Percentiles rank a stretch among this genome's conserved stretches.
Evolutionary conservation across 2,113 vertebrate species (phyloP).

Genomic region (Trinectes maculatus): DNA sequence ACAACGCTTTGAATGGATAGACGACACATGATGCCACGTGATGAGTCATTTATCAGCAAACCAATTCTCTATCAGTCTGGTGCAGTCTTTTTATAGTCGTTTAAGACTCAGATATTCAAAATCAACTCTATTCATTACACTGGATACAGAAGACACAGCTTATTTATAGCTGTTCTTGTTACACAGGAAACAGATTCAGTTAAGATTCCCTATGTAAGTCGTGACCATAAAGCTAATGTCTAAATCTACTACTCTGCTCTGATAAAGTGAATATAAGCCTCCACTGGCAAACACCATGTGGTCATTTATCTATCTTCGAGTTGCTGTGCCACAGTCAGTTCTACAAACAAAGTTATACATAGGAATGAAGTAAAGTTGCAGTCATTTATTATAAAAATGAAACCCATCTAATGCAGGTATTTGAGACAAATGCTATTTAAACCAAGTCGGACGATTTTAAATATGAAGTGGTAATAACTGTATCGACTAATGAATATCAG

Average conservation of each 20-base stretch:
- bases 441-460: no score
- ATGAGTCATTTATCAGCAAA: constrained; percentile 54
- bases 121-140: background rate
- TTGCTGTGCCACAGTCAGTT: no score
- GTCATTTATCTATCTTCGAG: no score
- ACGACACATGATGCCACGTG: constrained; percentile 37
- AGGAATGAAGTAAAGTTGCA: no score
- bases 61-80: constrained; percentile 32
- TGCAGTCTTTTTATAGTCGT: constrained; percentile 17
- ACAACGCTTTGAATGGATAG: constrained; percentile 28
- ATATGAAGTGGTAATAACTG: no score
- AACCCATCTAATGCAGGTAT: no score
- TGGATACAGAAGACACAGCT: background rate
- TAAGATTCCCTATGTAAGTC: constrained; percentile 22
- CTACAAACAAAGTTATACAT: background rate
- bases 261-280: no score
- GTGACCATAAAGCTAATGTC: constrained; percentile 21
- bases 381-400: no score
- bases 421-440: no score
- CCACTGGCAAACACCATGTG: no score
- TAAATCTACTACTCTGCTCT: no score
- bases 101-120: background rate
- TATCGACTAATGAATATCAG: no score
- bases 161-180: constrained; percentile 39
- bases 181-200: constrained; percentile 19